phyloP scores from a whole-genome alignment of 2,797 vertebrate species.

The Stomatorhinus walkeri region DNA sequence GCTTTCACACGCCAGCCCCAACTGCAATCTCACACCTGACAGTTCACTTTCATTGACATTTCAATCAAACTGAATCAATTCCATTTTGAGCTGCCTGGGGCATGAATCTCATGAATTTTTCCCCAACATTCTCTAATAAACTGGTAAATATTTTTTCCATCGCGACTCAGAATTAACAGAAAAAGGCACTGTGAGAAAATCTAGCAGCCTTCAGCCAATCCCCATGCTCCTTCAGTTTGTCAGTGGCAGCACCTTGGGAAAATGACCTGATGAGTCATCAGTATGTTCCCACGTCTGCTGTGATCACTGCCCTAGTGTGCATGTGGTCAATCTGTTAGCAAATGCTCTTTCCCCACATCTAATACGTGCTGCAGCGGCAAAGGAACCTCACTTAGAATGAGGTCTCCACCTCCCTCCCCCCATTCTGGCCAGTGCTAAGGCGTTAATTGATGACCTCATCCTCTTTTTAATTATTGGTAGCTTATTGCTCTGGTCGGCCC shows the following conservation, averaged over 20 bases:
- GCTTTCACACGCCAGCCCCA: not conserved
- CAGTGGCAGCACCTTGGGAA: not conserved
- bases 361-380: not conserved
- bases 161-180: not conserved
- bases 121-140: not conserved
- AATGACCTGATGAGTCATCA: not conserved
- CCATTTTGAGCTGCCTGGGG: not conserved
- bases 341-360: not conserved
- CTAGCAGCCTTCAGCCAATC: not conserved
- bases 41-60: not conserved
- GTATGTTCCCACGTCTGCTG: not conserved
- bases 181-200: not conserved
- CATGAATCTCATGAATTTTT: constrained; percentile 5
- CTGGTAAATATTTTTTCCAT: not conserved
- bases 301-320: not conserved
- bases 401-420: not conserved
- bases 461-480: not conserved
- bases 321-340: not conserved
- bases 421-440: not conserved
- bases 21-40: not conserved
- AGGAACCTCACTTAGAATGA: not conserved
- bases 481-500: not conserved
- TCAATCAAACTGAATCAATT: constrained; percentile 22
- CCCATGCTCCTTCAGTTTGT: not conserved
- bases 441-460: not conserved